A percentile compares a stretch with the other conserved stretches of the same genome.
phyloP scores from a whole-genome alignment of 2,113 vertebrate species.

The Mormyrus iriodes region DNA sequence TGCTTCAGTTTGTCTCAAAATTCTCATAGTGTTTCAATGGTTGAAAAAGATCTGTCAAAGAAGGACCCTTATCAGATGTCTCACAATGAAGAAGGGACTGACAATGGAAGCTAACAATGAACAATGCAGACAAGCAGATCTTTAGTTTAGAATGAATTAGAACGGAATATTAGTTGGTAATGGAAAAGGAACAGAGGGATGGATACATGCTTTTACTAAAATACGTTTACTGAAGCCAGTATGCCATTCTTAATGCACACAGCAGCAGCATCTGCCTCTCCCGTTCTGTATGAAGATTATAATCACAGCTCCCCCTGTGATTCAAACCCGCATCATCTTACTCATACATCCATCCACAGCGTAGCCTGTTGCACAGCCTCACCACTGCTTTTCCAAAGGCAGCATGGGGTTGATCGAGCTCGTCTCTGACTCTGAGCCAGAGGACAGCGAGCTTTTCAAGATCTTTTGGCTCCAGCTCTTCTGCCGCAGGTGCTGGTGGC shows the following conservation, averaged over 20 bases:
- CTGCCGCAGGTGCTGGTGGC: slow-evolving; percentile 69
- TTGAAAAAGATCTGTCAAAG: background rate
- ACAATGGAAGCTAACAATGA: background rate
- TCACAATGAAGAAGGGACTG: background rate
- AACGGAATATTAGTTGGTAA: background rate
- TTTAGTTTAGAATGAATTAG: background rate
- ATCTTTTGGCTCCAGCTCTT: slow-evolving; percentile 84
- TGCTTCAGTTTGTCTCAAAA: background rate
- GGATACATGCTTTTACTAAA: background rate
- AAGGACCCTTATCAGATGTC: background rate
- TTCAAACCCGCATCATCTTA: background rate
- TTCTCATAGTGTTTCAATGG: background rate
- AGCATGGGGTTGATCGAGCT: slow-evolving; percentile 69
- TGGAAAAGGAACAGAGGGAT: background rate
- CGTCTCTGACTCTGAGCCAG: slow-evolving; percentile 54
- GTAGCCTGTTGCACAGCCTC: slow-evolving; percentile 26
- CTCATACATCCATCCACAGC: background rate
- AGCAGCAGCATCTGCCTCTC: background rate
- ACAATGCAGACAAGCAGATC: background rate
- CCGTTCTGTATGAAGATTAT: background rate
- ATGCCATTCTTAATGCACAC: background rate
- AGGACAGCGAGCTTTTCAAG: slow-evolving; percentile 45
- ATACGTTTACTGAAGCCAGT: too few species aligned
- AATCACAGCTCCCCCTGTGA: background rate
- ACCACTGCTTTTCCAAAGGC: slow-evolving; percentile 88